Evolutionary conservation across 1,140 invertebrate species (phyloP).

Genomic region (Linepithema humile): DNA sequence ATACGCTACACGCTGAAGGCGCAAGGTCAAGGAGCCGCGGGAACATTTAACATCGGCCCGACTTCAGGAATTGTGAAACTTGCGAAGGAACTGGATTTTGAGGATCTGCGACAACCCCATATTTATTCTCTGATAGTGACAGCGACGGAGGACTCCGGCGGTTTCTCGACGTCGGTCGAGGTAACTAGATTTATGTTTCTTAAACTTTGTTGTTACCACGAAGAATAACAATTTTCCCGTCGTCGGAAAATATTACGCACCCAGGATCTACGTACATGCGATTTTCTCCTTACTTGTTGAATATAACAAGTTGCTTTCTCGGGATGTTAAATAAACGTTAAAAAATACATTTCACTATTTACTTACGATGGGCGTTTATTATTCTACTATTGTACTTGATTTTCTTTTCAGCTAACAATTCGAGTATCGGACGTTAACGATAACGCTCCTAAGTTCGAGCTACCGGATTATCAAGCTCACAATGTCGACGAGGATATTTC

Average conservation of each 20-base stretch:
- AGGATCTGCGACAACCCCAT: conserved; percentile 96
- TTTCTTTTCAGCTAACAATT: conserved; percentile 89
- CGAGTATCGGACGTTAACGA: conserved; percentile 97
- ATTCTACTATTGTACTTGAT: background rate
- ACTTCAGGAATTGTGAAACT: conserved; percentile 97
- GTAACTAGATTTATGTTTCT: conserved; percentile 83
- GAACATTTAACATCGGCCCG: conserved; percentile 97
- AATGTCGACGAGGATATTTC: conserved; percentile 97
- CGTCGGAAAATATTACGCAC: background rate
- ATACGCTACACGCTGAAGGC: conserved; percentile 97
- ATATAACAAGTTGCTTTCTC: background rate
- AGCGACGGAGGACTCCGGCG: conserved; percentile 97
- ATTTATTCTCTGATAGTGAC: conserved; percentile 96
- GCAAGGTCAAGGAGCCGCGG: conserved; percentile 96
- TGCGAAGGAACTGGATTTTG: conserved; percentile 97
- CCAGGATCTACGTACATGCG: background rate
- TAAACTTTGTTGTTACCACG: background rate
- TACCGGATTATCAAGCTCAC: conserved; percentile 97
- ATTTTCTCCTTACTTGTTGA: conserved; percentile 19
- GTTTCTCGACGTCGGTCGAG: conserved; percentile 97
- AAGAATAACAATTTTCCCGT: background rate
- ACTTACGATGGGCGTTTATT: background rate
- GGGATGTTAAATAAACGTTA: background rate
- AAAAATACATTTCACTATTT: background rate
- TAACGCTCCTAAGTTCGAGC: conserved; percentile 96